Evolutionary conservation across 37 sponge, comb jelly and placozoan species (phyloP), one percentile per base, ranked within the genome.

Genomic region (Oopsacas minuta): DNA sequence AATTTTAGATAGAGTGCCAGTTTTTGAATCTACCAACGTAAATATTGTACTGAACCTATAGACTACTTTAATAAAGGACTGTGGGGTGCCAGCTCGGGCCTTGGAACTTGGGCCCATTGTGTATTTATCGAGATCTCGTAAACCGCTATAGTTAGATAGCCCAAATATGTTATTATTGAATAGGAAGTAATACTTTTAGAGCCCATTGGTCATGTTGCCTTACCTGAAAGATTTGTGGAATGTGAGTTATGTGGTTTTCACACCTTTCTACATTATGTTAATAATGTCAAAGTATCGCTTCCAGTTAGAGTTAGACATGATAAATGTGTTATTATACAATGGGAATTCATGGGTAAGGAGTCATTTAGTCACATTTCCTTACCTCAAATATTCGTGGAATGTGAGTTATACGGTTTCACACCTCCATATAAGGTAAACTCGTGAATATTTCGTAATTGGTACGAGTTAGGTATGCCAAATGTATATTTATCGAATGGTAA

Each of bases 71-170:
- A 61, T 20, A 20, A 61, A 61, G 75, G 75, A 61, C 75, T 61
- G 75, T 61, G 28, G 75, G 75, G 28, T 12, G 7, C 75, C 7
- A 20, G 7, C 75, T 61, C 75, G 75, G 75, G 75, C 28, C 75
- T 12, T 61, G 75, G 75, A 61, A 61, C 75, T 61, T 61, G 75
- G 75, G 75, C 28, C 75, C 75, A 61, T 61, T 61, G 22, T 3
- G 75, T 61, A 61, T 61, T 61, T n/a, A n/a, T n/a, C n/a, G n/a
- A n/a, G n/a, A n/a, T n/a, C n/a, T 61, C 75, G 7, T 61, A 61
- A 61, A 32, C 75, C 17, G 75, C 28, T 61, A 61, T 32, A 61
- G 75, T 61, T 61, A 20, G 75, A 61, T 34, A 25, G 32, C 7
- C 22, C 22, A 61, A 61, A 61, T 61, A 34, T 61, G 28, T 61